Evolutionary conservation across 1,140 invertebrate genomes (phyloP).

Genomic region (Rhagoletis zephyria): DNA sequence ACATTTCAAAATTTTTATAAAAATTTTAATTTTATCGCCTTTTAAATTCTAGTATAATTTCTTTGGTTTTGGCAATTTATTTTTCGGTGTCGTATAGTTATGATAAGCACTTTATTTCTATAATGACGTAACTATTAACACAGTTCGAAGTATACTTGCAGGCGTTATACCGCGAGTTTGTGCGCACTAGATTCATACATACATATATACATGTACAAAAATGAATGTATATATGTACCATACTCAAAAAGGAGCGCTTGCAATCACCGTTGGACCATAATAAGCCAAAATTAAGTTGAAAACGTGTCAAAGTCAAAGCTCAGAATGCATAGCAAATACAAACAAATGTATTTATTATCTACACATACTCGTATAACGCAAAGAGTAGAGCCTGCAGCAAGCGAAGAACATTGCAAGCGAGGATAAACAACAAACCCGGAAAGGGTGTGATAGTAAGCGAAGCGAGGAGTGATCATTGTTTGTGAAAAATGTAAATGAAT

Average conservation of each 20-base stretch:
- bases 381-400: background rate
- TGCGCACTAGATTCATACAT: background rate
- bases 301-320: constrained; percentile 50
- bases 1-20: too few relatives aligned
- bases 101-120: too few relatives aligned
- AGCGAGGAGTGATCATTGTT: background rate
- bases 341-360: background rate
- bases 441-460: constrained; percentile 37
- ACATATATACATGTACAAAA: background rate
- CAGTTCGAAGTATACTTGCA: too few relatives aligned
- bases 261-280: background rate
- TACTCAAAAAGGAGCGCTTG: background rate
- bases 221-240: too few relatives aligned
- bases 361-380: background rate
- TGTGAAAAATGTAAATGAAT: too few relatives aligned
- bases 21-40: too few relatives aligned
- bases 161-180: background rate
- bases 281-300: constrained; percentile 34
- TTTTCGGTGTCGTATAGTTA: too few relatives aligned
- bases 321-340: constrained; percentile 14
- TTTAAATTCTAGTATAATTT: too few relatives aligned
- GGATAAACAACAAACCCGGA: constrained; percentile 2
- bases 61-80: too few relatives aligned
- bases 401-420: background rate
- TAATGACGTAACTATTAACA: too few relatives aligned